Evolutionary conservation across 2,888 invertebrate genomes (phyloP), one percentile per base, ranked within the genome.

Genomic region (Unio delphinus): DNA sequence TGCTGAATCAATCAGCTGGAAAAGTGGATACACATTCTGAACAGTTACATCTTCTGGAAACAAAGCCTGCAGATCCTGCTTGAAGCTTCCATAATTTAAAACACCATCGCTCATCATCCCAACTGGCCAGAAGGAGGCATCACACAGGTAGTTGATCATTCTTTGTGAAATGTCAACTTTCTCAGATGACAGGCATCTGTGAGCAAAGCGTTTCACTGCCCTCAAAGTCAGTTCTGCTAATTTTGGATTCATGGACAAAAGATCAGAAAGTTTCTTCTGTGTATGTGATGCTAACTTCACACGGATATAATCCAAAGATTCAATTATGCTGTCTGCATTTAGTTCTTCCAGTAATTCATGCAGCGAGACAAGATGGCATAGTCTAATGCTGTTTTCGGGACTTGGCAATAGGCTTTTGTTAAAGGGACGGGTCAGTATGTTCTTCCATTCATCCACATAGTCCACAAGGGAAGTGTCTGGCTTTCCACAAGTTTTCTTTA

Each of bases 311-410:
- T 68, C 72, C 15, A 80, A 59, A 8, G 72, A 65, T 20, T 79
- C 76, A 54, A 79, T 68, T 11, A 80, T 67, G 15, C 61, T 65
- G n/a, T 76, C 73, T 56, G 79, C 78, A 60, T 73, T 73, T 18
- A 75, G 23, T 69, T 79, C 79, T 64, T 79, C 78, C 8, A 83
- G 67, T 11, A 75, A n/a, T 34, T 73, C 72, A 62, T 80, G 74
- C 62, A 80, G 61, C 7, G 68, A 65, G 11, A 81, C 68, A n/a
- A 80, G 55, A 67, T 81, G 80, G n/a, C 80, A 69, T 1, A 81
- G 64, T 67, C 71, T 78, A 3, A 81, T 55, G 18, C 62, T 61
- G 58, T 69, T 64, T n/a, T 71, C 66, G 60, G 77, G 79, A 28
- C 70, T 72, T 23, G 81, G 80, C 34, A 81, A 59, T 7, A 76